Percentiles rank a stretch among this genome's conserved stretches.
These are phyloP conservation scores for Allobates femoralis DNA, from an alignment of 2,797 vertebrate species.

Conservation along the genomic window DNA sequence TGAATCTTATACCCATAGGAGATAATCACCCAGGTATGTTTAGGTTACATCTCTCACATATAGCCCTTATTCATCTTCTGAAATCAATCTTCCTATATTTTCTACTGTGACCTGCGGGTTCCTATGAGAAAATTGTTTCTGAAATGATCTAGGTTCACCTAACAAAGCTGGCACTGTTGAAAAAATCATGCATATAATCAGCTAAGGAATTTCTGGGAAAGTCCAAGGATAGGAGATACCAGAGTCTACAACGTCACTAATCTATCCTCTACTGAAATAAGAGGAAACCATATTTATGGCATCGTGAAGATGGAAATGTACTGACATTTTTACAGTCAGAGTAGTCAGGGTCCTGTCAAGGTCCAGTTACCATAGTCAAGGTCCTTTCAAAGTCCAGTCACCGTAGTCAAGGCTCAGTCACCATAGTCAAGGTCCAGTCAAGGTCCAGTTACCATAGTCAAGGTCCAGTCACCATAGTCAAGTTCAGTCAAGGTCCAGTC, in stretches of 20 bases:
- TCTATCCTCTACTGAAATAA: slow-evolving; percentile 74
- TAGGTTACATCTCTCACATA: slow-evolving; percentile 46
- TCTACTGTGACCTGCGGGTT: slow-evolving; percentile 34
- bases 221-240: slow-evolving; percentile 77
- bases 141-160: slow-evolving; percentile 66
- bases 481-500: too few relatives aligned
- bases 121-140: slow-evolving; percentile 36
- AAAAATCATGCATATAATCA: slow-evolving; percentile 79
- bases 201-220: slow-evolving; percentile 80
- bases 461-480: too few relatives aligned
- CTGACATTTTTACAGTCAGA: background rate
- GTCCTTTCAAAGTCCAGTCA: too few relatives aligned
- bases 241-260: slow-evolving; percentile 78
- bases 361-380: too few relatives aligned
- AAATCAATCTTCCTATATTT: slow-evolving; percentile 55
- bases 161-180: slow-evolving; percentile 79
- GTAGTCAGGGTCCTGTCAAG: background rate
- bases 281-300: slow-evolving; percentile 71
- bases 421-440: background rate
- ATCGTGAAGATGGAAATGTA: background rate
- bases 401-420: too few relatives aligned
- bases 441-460: too few relatives aligned
- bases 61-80: slow-evolving; percentile 52
- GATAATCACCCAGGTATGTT: slow-evolving; percentile 53
- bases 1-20: slow-evolving; percentile 22